Conservation (phyloP, 2,113 vertebrate species). For the Paramisgurnus dabryanus region DNA sequence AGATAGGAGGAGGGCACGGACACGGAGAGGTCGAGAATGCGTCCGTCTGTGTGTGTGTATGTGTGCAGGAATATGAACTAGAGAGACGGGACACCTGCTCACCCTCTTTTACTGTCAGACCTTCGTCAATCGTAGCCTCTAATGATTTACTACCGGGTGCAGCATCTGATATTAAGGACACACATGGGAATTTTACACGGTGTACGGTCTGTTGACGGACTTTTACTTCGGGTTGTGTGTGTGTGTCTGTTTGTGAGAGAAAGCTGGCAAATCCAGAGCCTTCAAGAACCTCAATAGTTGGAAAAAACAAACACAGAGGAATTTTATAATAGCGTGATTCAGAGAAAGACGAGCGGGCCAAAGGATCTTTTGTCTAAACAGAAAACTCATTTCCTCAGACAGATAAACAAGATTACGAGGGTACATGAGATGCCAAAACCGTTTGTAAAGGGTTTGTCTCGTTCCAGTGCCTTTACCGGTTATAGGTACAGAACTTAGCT, state of each 20-base stretch:
- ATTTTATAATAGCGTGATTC: background rate
- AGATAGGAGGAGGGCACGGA: constrained; percentile 55
- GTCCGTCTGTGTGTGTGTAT: constrained; percentile 16
- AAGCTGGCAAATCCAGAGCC: constrained; percentile 12
- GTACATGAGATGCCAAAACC: constrained; percentile 33
- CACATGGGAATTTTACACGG: background rate
- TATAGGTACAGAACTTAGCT: constrained; percentile 49
- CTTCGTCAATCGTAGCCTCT: constrained; percentile 7
- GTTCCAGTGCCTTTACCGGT: constrained; percentile 68
- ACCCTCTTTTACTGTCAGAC: constrained; percentile 56
- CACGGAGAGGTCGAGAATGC: constrained; percentile 20
- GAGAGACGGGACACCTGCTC: constrained; percentile 42
- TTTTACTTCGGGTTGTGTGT: background rate
- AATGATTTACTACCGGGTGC: constrained; percentile 22
- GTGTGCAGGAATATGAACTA: constrained; percentile 38
- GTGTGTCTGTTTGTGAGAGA: background rate
- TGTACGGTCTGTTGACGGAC: constrained; percentile 2
- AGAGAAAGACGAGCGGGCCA: constrained; percentile 3
- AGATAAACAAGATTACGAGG: constrained; percentile 1
- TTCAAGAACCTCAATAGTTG: background rate
- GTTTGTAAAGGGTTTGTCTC: constrained; percentile 19
- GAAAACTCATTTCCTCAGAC: constrained; percentile 11
- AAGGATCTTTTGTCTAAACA: constrained; percentile 23
- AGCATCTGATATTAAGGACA: constrained; percentile 10
- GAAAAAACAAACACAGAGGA: constrained; percentile 10